Evolutionary conservation across 2,797 vertebrate species (phyloP), one percentile per base, ranked within the genome.

Genomic region (Mormyrops attenuatus): DNA sequence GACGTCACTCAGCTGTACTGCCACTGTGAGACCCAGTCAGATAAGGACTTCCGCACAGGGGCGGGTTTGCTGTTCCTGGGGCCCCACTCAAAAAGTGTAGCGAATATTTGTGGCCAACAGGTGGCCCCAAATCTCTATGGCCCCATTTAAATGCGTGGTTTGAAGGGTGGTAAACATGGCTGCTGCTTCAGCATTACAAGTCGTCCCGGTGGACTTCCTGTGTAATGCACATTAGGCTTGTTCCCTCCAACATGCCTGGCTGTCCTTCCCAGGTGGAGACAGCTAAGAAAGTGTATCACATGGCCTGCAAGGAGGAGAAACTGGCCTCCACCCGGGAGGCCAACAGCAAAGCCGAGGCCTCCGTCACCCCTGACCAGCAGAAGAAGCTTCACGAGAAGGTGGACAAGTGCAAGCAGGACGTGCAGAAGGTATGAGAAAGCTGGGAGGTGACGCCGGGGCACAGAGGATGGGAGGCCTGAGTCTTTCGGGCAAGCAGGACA

Each of bases 301-400:
- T 99, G 95, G 96, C 97, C 5, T 99, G 98, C 94, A 99, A 99
- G 93, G 98, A 99, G 93, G 98, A 99, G 94, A 98, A 97, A 94
- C 94, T 99, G 92, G 98, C 98, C 0, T 93, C 96, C 92, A 96
- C 93, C 3, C 95, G 98, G 15, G 98, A 99, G 94, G 96, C 97
- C 94, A 98, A 97, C 91, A 95, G 96, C 92, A 98, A 98, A 91
- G 95, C 93, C 0, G 98, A 99, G 47, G 94, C 97, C 90, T 96
- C 97, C 0, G 95, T 97, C 90, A 96, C 97, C 0, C 93, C 96
- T 0, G 98, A 99, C 89, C 98, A 98, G 94, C 97, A 97, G 94
- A 99, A 97, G 95, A 99, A 99, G 89, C 96, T 99, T 20, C 97
- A 97, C 44, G 98, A 99, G 94, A 99, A 99, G 94, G 93, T 98